These are phyloP conservation scores for Myotis myotis DNA, from an alignment of 2,797 vertebrate species.

Conservation along the genomic window DNA sequence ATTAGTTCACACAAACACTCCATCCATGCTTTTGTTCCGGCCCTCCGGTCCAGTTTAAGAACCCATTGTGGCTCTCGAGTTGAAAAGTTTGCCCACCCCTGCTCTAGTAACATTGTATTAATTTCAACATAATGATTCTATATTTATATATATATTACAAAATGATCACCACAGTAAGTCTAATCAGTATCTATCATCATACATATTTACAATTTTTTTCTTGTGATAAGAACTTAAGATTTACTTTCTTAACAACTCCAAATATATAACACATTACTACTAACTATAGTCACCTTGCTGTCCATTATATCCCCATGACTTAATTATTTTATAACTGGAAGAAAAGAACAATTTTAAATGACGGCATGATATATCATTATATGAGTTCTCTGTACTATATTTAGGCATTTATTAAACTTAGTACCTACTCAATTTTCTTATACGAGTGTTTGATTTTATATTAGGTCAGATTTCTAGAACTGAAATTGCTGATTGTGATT, in stretches of 20 bases:
- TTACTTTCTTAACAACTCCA: background rate
- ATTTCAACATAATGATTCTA: background rate
- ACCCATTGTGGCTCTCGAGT: no score
- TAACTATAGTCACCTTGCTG: background rate
- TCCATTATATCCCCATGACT: background rate
- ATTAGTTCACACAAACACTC: no score
- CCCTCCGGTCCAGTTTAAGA: no score
- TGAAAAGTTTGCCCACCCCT: no score
- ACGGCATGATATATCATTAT: background rate
- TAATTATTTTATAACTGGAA: background rate
- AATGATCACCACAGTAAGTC: background rate
- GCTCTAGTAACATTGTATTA: no score
- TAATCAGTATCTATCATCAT: background rate
- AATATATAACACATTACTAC: background rate
- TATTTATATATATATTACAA: background rate
- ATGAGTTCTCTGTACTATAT: background rate
- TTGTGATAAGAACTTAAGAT: background rate
- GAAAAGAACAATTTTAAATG: background rate
- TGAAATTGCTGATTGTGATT: background rate
- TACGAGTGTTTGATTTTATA: background rate
- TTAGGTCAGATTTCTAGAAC: background rate
- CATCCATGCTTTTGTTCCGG: no score
- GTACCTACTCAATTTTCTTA: background rate
- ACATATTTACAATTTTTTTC: background rate
- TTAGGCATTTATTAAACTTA: background rate